phyloP scores from a whole-genome alignment of 2,888 invertebrate genomes.

The Xiphydria camelus region DNA sequence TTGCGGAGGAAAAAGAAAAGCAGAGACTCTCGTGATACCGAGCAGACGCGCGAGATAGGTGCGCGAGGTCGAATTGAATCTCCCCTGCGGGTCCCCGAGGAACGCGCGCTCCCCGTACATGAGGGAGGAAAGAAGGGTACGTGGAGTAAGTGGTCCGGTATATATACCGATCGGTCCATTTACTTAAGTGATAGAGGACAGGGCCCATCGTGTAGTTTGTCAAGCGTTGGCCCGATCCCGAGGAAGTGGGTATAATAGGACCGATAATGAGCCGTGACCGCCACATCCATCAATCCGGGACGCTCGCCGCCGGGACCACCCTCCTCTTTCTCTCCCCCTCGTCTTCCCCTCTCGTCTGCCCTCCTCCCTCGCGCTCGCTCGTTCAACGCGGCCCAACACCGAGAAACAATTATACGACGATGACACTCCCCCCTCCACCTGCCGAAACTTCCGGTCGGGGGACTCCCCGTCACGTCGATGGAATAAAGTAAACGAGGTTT shows the following conservation, averaged over 20 bases:
- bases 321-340: slow-evolving; percentile 4
- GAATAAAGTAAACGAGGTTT: too few relatives aligned
- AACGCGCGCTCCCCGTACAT: too few relatives aligned
- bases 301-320: slow-evolving; percentile 14
- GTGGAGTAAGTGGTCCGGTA: too few relatives aligned
- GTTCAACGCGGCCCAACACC: slow-evolving; percentile 24
- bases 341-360: neutral
- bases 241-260: slow-evolving; percentile 43
- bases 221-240: slow-evolving; percentile 26
- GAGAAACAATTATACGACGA: slow-evolving; percentile 39
- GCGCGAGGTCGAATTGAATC: too few relatives aligned
- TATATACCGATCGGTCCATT: neutral
- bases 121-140: too few relatives aligned
- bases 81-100: too few relatives aligned
- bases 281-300: slow-evolving; percentile 45
- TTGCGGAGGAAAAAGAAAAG: too few relatives aligned
- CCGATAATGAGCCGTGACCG: slow-evolving; percentile 42
- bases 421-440: slow-evolving; percentile 9
- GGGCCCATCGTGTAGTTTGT: slow-evolving; percentile 31
- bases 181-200: slow-evolving; percentile 22
- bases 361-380: too few relatives aligned
- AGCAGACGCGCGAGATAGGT: too few relatives aligned
- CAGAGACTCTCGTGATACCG: too few relatives aligned
- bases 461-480: too few relatives aligned
- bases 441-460: neutral